Percentiles rank a stretch among this genome's conserved stretches.
Conservation (phyloP, 2,113 vertebrate genomes). For the Ptychochromis oligacanthus region DNA sequence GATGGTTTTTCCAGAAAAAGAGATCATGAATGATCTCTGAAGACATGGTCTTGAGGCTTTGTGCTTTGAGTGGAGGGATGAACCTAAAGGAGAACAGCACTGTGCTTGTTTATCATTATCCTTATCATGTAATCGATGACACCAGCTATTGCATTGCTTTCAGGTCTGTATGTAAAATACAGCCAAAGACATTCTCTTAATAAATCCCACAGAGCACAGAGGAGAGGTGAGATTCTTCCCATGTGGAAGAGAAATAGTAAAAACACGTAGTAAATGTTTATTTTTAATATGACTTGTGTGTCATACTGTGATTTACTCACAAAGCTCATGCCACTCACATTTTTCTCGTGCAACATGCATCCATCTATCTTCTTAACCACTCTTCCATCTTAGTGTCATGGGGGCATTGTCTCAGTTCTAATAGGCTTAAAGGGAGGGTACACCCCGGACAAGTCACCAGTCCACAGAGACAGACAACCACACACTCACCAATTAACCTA, state of each 20-base stretch:
- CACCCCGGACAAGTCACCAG: background rate
- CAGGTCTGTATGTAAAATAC: background rate
- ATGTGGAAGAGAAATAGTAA: background rate
- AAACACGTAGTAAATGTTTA: background rate
- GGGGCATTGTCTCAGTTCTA: background rate
- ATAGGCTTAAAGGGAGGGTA: too few relatives aligned
- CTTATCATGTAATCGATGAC: constrained; percentile 33
- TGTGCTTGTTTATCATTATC: background rate
- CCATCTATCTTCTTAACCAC: too few relatives aligned
- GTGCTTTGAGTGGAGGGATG: background rate
- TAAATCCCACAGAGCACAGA: constrained; percentile 23
- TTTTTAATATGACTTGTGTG: background rate
- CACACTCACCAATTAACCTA: background rate
- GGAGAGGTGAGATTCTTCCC: background rate
- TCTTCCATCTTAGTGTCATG: too few relatives aligned
- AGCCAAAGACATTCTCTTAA: constrained; percentile 16
- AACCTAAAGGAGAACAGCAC: background rate
- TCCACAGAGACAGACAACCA: background rate
- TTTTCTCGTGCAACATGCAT: too few relatives aligned
- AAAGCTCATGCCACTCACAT: background rate
- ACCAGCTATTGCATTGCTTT: constrained; percentile 2
- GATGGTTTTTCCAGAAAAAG: constrained; percentile 18
- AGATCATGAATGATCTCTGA: constrained; percentile 7
- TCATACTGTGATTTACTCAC: too few relatives aligned
- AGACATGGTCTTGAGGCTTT: background rate